Evolutionary conservation across 1,140 invertebrate genomes (phyloP).

Genomic region (Drosophila repletoides): DNA sequence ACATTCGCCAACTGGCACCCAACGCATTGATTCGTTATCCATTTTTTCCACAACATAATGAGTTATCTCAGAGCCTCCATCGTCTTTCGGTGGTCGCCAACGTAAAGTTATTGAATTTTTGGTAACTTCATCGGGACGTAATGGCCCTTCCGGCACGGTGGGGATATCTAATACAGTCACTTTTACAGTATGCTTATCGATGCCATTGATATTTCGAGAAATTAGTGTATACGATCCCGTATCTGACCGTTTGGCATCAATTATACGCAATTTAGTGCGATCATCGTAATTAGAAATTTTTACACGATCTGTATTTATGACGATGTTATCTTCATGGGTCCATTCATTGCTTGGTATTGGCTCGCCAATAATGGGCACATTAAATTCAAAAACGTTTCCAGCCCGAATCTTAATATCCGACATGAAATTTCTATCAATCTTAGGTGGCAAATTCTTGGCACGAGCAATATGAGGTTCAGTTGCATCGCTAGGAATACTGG

Average conservation of each 20-base stretch:
- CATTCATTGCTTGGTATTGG: conserved; percentile 97
- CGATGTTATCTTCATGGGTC: conserved; percentile 90
- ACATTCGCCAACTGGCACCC: conserved; percentile 94
- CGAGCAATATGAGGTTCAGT: conserved; percentile 94
- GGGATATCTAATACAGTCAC: conserved; percentile 96
- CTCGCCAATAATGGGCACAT: conserved; percentile 96
- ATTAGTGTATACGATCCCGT: conserved; percentile 94
- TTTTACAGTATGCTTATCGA: conserved; percentile 93
- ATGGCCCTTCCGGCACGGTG: conserved; percentile 92
- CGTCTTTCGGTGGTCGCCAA: conserved; percentile 96
- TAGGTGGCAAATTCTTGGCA: conserved; percentile 94
- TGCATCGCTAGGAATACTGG: conserved; percentile 94
- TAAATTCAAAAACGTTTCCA: conserved; percentile 96
- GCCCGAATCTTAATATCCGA: conserved; percentile 95
- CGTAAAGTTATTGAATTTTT: conserved; percentile 91
- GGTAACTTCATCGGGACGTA: conserved; percentile 91
- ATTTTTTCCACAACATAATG: conserved; percentile 97
- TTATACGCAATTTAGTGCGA: conserved; percentile 92
- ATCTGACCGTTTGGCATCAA: conserved; percentile 94
- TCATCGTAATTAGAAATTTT: conserved; percentile 94
- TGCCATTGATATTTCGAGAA: conserved; percentile 96
- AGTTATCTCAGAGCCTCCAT: conserved; percentile 94
- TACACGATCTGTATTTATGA: conserved; percentile 91
- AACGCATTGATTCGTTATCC: conserved; percentile 95
- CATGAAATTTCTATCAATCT: conserved; percentile 96